Evolutionary conservation across 2,113 vertebrate genomes (phyloP).

Genomic region (Actinemys pallida): DNA sequence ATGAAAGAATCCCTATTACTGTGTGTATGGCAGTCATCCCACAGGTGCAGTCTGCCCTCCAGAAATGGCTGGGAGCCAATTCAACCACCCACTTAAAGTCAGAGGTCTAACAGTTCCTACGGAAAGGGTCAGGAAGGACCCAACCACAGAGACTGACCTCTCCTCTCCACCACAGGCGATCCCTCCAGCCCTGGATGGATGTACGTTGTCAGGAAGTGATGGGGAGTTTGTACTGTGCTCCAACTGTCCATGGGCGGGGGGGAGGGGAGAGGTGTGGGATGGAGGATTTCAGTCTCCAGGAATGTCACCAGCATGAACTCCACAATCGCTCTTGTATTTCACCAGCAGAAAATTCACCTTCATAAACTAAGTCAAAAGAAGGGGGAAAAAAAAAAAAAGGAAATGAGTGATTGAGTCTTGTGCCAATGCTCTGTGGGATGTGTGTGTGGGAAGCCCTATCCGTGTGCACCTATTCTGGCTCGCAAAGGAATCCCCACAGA

Average conservation of each 20-base stretch:
- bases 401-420: neutral
- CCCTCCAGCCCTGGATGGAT: too few relatives aligned
- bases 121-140: neutral
- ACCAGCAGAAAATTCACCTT: neutral
- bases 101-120: neutral
- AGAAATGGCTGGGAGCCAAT: neutral
- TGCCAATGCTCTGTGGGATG: neutral
- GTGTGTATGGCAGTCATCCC: neutral
- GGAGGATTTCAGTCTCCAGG: neutral
- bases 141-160: neutral
- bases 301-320: neutral
- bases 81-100: neutral
- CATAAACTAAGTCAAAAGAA: neutral
- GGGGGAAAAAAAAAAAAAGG: neutral
- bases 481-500: neutral
- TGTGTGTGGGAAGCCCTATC: fast-evolving
- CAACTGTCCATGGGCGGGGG: neutral
- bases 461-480: neutral
- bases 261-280: neutral
- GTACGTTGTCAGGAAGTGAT: neutral
- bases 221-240: neutral
- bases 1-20: neutral
- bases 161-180: neutral
- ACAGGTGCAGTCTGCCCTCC: neutral
- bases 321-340: neutral